Base-by-base conservation (phyloP, 1,140 invertebrate genomes). In the Tachypleus tridentatus region DNA sequence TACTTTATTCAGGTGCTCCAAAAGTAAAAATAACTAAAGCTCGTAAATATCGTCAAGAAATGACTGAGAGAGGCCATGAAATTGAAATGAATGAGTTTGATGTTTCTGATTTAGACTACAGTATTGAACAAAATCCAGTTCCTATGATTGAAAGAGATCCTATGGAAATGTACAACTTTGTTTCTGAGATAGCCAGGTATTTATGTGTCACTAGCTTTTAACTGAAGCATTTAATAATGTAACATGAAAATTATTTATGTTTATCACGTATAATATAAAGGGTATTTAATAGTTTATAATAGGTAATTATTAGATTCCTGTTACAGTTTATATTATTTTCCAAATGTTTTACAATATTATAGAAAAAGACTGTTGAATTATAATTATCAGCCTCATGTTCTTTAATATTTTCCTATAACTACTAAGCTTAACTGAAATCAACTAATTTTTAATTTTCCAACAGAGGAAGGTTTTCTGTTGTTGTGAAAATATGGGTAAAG, bases 401-500 rank as follows among this genome's bases (percentile, higher is more conserved):
- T 29, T 29, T 29, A 29, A 29, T 29, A 29, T 29, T 29, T 29
- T 29, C 29, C 29, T 29, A 1, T 29, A 1, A 29, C 29, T 29
- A 29, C 29, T 29, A 29, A 29, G 29, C 2, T 29, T 29, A 29
- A 29, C 29, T 29, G 29, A 54, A 54, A 7, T 54, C 53, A 54
- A 8, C 7, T 52, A 51, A 67, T 48, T 60, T 66, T 5, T 66
- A 70, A 70, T 68, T 52, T 62, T 50, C 11, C 49, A 73, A 59
- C 74, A 87, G 89, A 60, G 93, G 93, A 1, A 83, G 85, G 70
- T 97, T 91, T 76, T 89, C 89, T 4, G 83, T 87, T 0, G 86
- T 94, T 4, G 84, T 87, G 0, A 91, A 73, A 87, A n/a, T 82
- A 89, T 62, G 57, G 65, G 64, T 66, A 68, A 72, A 61, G 68